Evolutionary conservation across 1,140 invertebrate species (phyloP).

Genomic region (Melitaea cinxia): DNA sequence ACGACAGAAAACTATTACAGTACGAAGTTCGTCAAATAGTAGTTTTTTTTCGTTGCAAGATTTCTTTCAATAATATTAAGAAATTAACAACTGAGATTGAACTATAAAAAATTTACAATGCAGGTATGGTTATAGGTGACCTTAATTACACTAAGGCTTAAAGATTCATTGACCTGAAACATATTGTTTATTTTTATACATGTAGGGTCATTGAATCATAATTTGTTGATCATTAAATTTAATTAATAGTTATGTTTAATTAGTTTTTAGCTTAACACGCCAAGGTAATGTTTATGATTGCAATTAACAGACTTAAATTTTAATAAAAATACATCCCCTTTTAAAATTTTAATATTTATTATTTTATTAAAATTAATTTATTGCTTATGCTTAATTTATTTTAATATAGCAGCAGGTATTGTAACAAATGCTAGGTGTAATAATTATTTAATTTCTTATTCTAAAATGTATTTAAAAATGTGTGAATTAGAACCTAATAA

Average conservation of each 20-base stretch:
- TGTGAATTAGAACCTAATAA: too few relatives aligned
- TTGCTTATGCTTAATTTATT: too few relatives aligned
- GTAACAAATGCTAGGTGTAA: too few relatives aligned
- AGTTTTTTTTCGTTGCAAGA: too few relatives aligned
- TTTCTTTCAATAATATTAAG: too few relatives aligned
- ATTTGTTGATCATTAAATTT: constrained; percentile 14
- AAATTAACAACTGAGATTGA: background rate
- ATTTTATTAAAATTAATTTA: background rate
- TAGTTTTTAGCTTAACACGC: background rate
- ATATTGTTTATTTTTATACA: constrained; percentile 14
- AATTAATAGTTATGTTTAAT: background rate
- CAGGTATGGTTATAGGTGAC: background rate
- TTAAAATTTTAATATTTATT: background rate
- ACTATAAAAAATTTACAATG: background rate
- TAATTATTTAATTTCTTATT: too few relatives aligned
- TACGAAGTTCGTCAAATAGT: too few relatives aligned
- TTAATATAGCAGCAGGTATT: too few relatives aligned
- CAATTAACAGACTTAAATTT: background rate
- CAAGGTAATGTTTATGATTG: background rate
- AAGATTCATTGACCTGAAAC: constrained; percentile 18
- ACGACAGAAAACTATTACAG: too few relatives aligned
- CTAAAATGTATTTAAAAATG: too few relatives aligned
- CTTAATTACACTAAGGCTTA: constrained; percentile 21
- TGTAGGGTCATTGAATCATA: background rate
- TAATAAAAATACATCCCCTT: too few relatives aligned